Evolutionary conservation across 2,888 invertebrate genomes (phyloP).

Genomic region (Pyrrhia umbra): DNA sequence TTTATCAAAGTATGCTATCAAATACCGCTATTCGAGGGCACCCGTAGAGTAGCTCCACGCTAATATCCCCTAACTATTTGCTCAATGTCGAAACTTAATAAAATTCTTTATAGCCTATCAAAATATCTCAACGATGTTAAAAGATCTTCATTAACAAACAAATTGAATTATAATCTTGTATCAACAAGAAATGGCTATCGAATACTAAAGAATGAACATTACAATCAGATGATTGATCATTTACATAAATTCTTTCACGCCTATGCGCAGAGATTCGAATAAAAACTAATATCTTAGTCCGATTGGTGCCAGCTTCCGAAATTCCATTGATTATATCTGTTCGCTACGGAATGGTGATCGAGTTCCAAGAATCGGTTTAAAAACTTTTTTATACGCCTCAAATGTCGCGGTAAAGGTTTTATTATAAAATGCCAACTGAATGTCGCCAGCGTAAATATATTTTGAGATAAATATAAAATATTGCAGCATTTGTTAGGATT

Average conservation of each 20-base stretch:
- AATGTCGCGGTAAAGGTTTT: conserved; percentile 42
- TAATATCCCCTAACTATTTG: conserved; percentile 39
- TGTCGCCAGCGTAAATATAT: conserved; percentile 13
- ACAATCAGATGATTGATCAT: conserved; percentile 63
- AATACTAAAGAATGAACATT: conserved; percentile 56
- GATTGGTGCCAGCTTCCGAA: conserved; percentile 71
- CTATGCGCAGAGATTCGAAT: conserved; percentile 56
- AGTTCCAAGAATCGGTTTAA: conserved; percentile 62
- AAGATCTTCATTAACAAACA: conserved; percentile 50
- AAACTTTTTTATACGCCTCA: conserved; percentile 59
- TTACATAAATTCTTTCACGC: conserved; percentile 74
- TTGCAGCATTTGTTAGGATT: background rate
- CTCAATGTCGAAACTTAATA: conserved; percentile 25
- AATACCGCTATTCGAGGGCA: conserved; percentile 26
- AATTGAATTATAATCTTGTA: conserved; percentile 47
- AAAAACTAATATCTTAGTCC: conserved; percentile 65
- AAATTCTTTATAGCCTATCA: conserved; percentile 38
- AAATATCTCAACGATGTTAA: conserved; percentile 34
- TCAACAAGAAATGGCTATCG: conserved; percentile 23
- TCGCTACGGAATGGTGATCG: conserved; percentile 59
- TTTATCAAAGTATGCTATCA: conserved; percentile 26
- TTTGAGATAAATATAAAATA: background rate
- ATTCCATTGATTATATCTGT: conserved; percentile 71
- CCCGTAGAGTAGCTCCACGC: conserved; percentile 20
- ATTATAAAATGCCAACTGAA: conserved; percentile 28